These are phyloP conservation scores for Sylvia atricapilla DNA, from an alignment of 2,113 vertebrate genomes.

Conservation along the genomic window DNA sequence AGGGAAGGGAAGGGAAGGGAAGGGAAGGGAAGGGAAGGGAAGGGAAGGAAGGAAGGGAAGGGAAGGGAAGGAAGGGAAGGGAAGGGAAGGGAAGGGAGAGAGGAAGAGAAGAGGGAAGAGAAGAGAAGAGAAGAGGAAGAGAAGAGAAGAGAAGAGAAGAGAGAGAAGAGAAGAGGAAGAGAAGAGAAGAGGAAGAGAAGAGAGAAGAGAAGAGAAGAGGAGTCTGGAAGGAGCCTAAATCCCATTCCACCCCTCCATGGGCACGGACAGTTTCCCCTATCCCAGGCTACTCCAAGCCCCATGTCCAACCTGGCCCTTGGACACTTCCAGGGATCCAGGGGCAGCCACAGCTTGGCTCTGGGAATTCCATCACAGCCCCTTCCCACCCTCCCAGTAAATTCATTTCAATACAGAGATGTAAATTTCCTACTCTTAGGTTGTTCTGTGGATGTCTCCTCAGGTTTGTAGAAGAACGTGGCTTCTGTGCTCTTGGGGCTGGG, in stretches of 20 bases:
- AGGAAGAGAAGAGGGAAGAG: neutral
- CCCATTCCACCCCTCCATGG: neutral
- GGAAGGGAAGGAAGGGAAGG: neutral
- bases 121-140: neutral
- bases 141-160: neutral
- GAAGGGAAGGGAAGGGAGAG: neutral
- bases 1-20: neutral
- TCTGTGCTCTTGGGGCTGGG: neutral
- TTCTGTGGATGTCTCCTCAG: neutral
- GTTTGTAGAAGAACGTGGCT: fast-evolving
- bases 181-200: no score
- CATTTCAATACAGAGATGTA: fast-evolving
- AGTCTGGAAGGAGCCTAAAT: neutral
- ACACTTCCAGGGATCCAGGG: neutral
- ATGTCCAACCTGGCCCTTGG: neutral
- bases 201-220: neutral
- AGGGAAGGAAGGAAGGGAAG: neutral
- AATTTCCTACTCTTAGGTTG: neutral
- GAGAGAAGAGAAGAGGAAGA: neutral
- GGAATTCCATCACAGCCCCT: neutral
- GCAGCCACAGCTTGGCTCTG: neutral
- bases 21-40: neutral
- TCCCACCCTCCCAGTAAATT: fast-evolving
- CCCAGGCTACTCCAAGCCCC: neutral
- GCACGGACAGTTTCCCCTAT: fast-evolving